Percentiles rank a stretch among this genome's conserved stretches.
phyloP scores from a whole-genome alignment of 2,797 vertebrate species.

The Hapalemur alaotrensis region DNA sequence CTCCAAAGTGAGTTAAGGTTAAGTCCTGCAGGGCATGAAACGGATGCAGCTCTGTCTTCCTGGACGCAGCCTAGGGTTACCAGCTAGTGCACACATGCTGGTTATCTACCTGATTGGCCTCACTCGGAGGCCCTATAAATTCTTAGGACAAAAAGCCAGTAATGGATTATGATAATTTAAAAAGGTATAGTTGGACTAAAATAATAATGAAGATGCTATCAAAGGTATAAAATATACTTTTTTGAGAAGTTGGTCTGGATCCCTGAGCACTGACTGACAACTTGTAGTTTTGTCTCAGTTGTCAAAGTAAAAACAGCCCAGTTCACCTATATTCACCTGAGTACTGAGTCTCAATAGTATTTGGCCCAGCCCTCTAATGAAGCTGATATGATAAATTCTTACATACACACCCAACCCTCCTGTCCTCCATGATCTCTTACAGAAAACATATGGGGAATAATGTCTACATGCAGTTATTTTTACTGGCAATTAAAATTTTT shows the following conservation, averaged over 20 bases:
- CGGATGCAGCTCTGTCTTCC: background rate
- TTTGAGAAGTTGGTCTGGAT: background rate
- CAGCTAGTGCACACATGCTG: accelerated
- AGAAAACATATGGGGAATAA: slow-evolving; percentile 41
- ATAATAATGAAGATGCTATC: background rate
- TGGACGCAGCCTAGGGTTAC: accelerated
- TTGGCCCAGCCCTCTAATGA: slow-evolving; percentile 4
- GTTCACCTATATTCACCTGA: background rate
- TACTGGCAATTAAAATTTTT: slow-evolving; percentile 61
- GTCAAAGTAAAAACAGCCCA: slow-evolving; percentile 1
- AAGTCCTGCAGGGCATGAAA: background rate
- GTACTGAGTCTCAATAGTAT: background rate
- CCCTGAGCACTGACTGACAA: background rate
- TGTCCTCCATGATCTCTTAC: background rate
- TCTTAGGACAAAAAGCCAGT: background rate
- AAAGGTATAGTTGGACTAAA: background rate
- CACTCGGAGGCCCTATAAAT: background rate
- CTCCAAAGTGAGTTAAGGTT: background rate
- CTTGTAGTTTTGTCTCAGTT: background rate
- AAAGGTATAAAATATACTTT: background rate
- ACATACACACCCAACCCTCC: background rate
- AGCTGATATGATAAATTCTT: background rate
- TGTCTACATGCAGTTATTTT: slow-evolving; percentile 52
- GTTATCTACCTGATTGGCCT: background rate
- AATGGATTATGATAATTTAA: background rate